Base-by-base conservation (phyloP, 2,113 vertebrate genomes). In the Piliocolobus tephrosceles region DNA sequence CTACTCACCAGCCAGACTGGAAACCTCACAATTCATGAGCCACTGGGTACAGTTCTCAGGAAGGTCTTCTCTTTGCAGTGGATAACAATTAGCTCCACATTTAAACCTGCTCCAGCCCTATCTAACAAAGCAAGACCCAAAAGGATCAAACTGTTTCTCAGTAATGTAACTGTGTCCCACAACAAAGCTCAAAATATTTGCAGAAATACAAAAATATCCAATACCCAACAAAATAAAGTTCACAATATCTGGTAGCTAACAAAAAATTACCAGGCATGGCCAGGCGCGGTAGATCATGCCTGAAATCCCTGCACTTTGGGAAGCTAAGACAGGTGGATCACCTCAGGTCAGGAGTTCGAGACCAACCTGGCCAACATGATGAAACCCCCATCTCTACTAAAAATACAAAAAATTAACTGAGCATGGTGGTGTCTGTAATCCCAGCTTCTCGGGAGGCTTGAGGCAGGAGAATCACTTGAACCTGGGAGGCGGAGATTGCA, bases 231-330 rank as follows among this genome's bases (percentile, higher is more conserved):
- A 92, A 73, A 72, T 90, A 68, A 90, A 73, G 45, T 91, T 73
- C 32, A 45, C 30, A 83, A 64, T 64, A 30, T 57, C 8, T 58
- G 8, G 0, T 52, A 23, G 11, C 10, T 66, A 76, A 61, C 27
- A 6, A 85, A 61, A 93, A 85, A 66, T 76, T 66, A 64, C n/a
- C 30, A 78, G 7, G 17, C 23, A 47, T 83, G n/a, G 52, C 18
- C 18, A 2, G 52, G 18, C 0, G 0, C 6, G 2, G 52, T 55
- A 7, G 52, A 18, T 55, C 18, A 55, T 55, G 18, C 52, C 52
- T 55, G 18, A 20, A 20, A 55, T 20, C 52, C 52, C 52, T 55
- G 6, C 52, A 55, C 18, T 55, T 55, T 55, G 52, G 52, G 2
- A 55, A 20, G 52, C 52, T 20, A 55, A 55, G 52, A 17, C 18